A percentile compares a stretch with the other conserved stretches of the same genome.
phyloP scores from a whole-genome alignment of 2,797 vertebrate genomes.

The Halcyon chelicuti region DNA sequence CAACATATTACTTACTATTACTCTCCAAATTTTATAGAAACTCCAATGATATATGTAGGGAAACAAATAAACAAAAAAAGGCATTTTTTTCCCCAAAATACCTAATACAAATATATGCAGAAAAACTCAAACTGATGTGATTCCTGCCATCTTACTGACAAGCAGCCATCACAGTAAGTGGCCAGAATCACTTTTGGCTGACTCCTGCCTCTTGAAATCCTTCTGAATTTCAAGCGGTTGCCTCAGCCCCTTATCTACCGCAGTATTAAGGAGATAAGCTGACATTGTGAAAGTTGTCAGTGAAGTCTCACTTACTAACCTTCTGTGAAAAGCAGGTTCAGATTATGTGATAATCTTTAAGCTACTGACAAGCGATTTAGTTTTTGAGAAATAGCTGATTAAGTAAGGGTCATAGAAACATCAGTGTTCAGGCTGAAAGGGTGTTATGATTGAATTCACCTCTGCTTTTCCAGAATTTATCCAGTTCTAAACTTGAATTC shows the following conservation, averaged over 20 bases:
- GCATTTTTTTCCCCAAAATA: neutral
- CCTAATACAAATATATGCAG: neutral
- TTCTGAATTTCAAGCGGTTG: conserved; percentile 1
- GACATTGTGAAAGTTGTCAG: neutral
- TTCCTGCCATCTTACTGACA: neutral
- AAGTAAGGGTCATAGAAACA: neutral
- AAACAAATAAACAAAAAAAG: neutral
- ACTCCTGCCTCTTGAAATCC: neutral
- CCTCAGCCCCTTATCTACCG: neutral
- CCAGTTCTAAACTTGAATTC: neutral
- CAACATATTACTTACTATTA: neutral
- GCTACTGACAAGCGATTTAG: conserved; percentile 2
- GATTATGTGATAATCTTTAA: neutral
- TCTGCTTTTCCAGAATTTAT: neutral
- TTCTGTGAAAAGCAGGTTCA: neutral
- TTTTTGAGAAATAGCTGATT: conserved; percentile 37
- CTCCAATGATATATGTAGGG: neutral
- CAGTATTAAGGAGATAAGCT: conserved; percentile 1
- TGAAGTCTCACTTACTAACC: neutral
- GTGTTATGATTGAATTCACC: neutral
- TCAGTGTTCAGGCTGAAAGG: neutral
- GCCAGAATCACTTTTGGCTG: conserved; percentile 39
- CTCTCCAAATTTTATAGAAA: neutral
- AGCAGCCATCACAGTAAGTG: neutral
- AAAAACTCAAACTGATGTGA: neutral